These are phyloP conservation scores for Drosophila azteca DNA, from an alignment of 1,140 invertebrate genomes.

Conservation along the genomic window DNA sequence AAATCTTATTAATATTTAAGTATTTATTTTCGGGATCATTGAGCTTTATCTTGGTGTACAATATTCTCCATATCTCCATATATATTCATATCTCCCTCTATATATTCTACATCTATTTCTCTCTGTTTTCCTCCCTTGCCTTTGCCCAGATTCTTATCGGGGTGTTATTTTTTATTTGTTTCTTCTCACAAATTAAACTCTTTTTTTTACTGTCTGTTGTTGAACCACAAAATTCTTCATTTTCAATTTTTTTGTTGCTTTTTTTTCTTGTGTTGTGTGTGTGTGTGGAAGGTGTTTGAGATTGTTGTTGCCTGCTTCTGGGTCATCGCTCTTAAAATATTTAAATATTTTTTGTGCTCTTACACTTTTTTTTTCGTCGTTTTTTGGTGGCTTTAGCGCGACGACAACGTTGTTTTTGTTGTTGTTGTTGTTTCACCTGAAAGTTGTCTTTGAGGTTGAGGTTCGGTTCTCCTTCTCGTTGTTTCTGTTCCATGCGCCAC, in stretches of 20 bases:
- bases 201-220: constrained; percentile 40
- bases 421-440: constrained; percentile 66
- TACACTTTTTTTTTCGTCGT: constrained; percentile 37
- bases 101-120: background rate
- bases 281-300: constrained; percentile 63
- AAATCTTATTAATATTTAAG: no score
- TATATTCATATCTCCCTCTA: no score
- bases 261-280: constrained; percentile 32
- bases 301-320: constrained; percentile 65
- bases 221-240: constrained; percentile 68
- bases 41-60: no score
- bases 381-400: constrained; percentile 22
- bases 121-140: background rate
- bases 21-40: no score
- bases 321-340: constrained; percentile 81
- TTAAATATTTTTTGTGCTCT: constrained; percentile 72
- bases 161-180: constrained; percentile 12
- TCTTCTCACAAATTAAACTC: constrained; percentile 59
- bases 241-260: constrained; percentile 47
- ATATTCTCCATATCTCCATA: no score
- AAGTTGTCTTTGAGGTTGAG: constrained; percentile 73
- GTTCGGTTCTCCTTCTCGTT: constrained; percentile 31
- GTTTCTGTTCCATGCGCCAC: constrained; percentile 44
- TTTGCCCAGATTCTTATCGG: constrained; percentile 50
- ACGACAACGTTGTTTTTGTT: constrained; percentile 38